Evolutionary conservation across 1,140 invertebrate genomes (phyloP).

Genomic region (Dryas iulia): DNA sequence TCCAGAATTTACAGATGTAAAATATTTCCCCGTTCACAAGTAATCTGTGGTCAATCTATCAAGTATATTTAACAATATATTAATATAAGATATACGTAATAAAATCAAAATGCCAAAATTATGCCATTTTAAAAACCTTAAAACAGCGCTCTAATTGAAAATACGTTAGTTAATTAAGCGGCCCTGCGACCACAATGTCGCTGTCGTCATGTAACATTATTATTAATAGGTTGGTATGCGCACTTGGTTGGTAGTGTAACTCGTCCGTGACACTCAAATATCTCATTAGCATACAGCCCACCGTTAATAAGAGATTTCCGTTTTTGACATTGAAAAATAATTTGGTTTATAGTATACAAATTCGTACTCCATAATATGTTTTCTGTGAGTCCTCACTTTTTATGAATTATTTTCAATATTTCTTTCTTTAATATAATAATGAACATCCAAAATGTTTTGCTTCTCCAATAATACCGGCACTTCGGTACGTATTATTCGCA

Average conservation of each 20-base stretch:
- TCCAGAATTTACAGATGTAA: no score
- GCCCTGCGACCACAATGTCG: conserved; percentile 17
- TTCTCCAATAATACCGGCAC: neutral
- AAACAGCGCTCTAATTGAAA: neutral
- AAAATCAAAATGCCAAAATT: neutral
- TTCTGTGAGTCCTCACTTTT: no score
- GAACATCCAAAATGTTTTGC: neutral
- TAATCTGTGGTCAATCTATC: neutral
- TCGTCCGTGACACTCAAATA: conserved; percentile 49
- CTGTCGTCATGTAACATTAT: conserved; percentile 22
- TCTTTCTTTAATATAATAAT: no score
- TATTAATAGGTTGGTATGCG: conserved; percentile 35
- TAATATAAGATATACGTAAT: neutral
- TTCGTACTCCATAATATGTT: no score
- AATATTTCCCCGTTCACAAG: neutral
- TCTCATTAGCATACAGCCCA: conserved; percentile 58
- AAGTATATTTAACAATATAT: neutral
- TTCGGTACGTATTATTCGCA: conserved; percentile 31
- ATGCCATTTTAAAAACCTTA: neutral
- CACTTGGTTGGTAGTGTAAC: conserved; percentile 30
- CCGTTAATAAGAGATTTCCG: conserved; percentile 31
- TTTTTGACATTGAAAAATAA: conserved; percentile 35
- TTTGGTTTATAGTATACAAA: no score
- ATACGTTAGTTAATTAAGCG: conserved; percentile 18
- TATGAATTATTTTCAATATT: no score